Conservation (phyloP, 2,113 vertebrate species). For the Eonycteris spelaea region DNA sequence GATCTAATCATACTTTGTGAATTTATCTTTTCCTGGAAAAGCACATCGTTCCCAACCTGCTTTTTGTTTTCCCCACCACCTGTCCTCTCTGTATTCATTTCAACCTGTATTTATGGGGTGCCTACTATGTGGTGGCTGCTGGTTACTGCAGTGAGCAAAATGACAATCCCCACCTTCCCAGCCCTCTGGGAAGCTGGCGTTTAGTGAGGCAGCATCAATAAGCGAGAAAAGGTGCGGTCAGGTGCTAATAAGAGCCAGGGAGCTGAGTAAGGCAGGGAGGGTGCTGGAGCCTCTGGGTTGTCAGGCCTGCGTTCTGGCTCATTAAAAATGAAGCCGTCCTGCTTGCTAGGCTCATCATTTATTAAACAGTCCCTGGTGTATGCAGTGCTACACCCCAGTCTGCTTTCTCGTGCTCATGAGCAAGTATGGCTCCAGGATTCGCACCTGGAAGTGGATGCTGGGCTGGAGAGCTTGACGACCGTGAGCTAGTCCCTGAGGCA, state of each 20-base stretch:
- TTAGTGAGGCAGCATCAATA: background rate
- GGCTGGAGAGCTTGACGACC: background rate
- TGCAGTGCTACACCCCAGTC: background rate
- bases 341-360: background rate
- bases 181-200: background rate
- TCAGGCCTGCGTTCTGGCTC: background rate
- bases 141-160: background rate
- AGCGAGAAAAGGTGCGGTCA: background rate
- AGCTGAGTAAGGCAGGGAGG: background rate
- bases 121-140: background rate
- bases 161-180: background rate
- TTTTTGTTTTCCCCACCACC: background rate
- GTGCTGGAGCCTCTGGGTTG: background rate
- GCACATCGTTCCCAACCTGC: background rate
- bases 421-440: background rate
- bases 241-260: background rate
- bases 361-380: background rate
- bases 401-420: background rate
- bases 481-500: background rate
- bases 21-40: background rate
- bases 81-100: background rate
- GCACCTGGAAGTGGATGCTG: accelerated
- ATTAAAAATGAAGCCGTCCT: conserved; percentile 19
- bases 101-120: background rate
- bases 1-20: background rate